These are phyloP conservation scores for Apoderus coryli DNA, from an alignment of 2,888 invertebrate genomes.

Conservation along the genomic window DNA sequence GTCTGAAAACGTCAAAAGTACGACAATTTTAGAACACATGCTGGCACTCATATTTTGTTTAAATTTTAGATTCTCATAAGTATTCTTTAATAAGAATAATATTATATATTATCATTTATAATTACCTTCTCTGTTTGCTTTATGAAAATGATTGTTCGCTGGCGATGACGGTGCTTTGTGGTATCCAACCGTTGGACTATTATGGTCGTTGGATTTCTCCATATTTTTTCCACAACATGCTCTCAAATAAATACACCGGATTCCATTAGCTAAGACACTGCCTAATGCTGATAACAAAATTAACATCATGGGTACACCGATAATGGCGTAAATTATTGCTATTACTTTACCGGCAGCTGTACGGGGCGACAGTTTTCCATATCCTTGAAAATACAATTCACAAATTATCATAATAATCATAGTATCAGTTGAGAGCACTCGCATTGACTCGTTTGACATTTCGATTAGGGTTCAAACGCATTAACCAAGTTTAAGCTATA, in stretches of 20 bases:
- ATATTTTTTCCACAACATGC: conserved; percentile 30
- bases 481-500: no score
- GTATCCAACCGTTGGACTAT: conserved; percentile 30
- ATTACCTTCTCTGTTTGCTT: conserved; percentile 21
- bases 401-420: no score
- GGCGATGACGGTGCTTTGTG: conserved; percentile 43
- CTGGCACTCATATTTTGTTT: no score
- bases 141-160: conserved; percentile 32
- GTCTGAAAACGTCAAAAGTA: conserved; percentile 18
- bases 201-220: conserved; percentile 12
- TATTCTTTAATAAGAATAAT: not conserved
- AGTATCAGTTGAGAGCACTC: no score
- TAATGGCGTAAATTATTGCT: conserved; percentile 74
- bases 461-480: no score
- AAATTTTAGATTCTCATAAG: conserved; percentile 3
- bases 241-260: conserved; percentile 50
- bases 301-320: conserved; percentile 77
- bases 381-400: conserved; percentile 56
- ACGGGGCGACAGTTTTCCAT: conserved; percentile 72
- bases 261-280: conserved; percentile 61
- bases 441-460: no score
- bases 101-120: conserved; percentile 4
- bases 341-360: conserved; percentile 71
- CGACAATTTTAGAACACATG: no score
- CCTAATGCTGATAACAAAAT: conserved; percentile 77